Conservation (phyloP, 2,888 invertebrate species). For the Vesta saturnalis region DNA sequence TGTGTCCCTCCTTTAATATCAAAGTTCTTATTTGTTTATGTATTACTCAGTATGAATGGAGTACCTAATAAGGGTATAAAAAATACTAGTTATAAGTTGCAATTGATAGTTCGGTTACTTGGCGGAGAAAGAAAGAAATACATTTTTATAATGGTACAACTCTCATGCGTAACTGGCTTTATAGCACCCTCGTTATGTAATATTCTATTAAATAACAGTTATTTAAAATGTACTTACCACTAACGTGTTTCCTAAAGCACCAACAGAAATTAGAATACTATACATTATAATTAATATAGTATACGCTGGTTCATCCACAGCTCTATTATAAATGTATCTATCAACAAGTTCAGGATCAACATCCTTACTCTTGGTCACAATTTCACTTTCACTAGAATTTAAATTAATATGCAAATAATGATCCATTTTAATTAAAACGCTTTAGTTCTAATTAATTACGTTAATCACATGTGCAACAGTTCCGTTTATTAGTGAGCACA, state of each 20-base stretch:
- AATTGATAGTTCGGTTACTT: too few relatives aligned
- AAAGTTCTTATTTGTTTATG: too few relatives aligned
- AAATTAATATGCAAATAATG: constrained; percentile 26
- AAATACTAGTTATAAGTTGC: too few relatives aligned
- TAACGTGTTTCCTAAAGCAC: constrained; percentile 85
- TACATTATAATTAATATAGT: constrained; percentile 76
- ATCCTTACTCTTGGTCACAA: constrained; percentile 51
- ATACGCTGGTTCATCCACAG: constrained; percentile 76
- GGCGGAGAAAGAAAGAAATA: too few relatives aligned
- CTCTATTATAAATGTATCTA: constrained; percentile 74
- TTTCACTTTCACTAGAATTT: constrained; percentile 40
- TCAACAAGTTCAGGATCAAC: constrained; percentile 64
- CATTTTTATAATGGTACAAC: too few relatives aligned
- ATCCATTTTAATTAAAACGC: constrained; percentile 23
- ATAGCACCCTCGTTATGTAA: too few relatives aligned
- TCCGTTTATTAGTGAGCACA: background rate
- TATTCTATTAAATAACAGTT: background rate
- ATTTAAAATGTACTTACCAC: constrained; percentile 69
- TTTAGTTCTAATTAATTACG: background rate
- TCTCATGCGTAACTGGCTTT: too few relatives aligned
- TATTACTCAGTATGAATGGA: too few relatives aligned
- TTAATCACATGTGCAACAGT: background rate
- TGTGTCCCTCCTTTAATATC: too few relatives aligned
- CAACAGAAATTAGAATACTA: constrained; percentile 79
- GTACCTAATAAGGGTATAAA: too few relatives aligned